Evolutionary conservation across 2,888 invertebrate genomes (phyloP).

Genomic region (Ceriagrion tenellum): DNA sequence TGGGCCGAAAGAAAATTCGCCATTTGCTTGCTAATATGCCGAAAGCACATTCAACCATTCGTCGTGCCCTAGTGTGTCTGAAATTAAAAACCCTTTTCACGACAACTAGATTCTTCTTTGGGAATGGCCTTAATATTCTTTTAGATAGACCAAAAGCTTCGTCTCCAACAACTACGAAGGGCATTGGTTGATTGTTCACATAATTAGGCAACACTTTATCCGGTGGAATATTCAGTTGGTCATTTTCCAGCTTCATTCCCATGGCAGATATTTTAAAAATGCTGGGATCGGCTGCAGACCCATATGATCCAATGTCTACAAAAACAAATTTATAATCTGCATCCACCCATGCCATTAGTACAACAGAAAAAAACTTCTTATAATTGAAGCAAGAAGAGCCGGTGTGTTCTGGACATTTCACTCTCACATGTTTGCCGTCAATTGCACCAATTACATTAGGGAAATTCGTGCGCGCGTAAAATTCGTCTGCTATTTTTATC

Average conservation of each 20-base stretch:
- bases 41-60: constrained; percentile 42
- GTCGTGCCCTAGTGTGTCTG: constrained; percentile 69
- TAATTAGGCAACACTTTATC: constrained; percentile 72
- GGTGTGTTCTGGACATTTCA: neutral
- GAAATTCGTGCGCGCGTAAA: neutral
- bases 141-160: constrained; percentile 73
- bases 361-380: constrained; percentile 68
- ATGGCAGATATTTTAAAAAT: constrained; percentile 72
- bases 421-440: neutral
- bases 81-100: constrained; percentile 70
- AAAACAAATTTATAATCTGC: constrained; percentile 73
- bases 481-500: neutral
- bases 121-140: constrained; percentile 72
- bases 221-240: constrained; percentile 72
- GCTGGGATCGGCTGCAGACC: constrained; percentile 74
- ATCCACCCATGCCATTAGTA: constrained; percentile 73
- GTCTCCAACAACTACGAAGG: constrained; percentile 74
- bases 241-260: constrained; percentile 70
- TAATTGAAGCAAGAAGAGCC: neutral
- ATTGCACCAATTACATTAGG: neutral
- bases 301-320: constrained; percentile 74
- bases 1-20: neutral
- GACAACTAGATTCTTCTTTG: constrained; percentile 67
- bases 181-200: constrained; percentile 69
- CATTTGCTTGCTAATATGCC: neutral